Base-by-base conservation (phyloP, 1,140 invertebrate species). In the Drosophila carrolli region DNA sequence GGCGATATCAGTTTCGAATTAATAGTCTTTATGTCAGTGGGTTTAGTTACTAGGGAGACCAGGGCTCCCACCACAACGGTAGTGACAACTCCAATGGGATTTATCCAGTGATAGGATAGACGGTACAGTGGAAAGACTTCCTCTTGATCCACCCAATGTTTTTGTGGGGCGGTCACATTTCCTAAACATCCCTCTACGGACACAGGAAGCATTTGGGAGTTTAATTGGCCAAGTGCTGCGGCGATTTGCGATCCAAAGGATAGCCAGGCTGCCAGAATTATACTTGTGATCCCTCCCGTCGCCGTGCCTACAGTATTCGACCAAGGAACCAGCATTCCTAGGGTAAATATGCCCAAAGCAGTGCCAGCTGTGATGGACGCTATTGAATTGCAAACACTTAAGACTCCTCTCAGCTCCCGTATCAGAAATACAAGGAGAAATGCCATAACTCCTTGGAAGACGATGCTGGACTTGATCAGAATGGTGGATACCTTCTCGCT, bases 251-350 rank as follows among this genome's bases (percentile, higher is more conserved):
- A 93, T 29, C 95, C 95, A 50, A 95, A 91, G 0, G 94, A 93
- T 27, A 94, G 91, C 79, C 93, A 93, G 11, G 93, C 94, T 1
- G 95, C 93, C 10, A 94, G 85, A 2, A 95, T 23, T 0, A 94
- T 93, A 10, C 94, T 94, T 1, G 93, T 92, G 4, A 94, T 70
- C 4, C 93, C 94, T 1, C 95, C 95, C 13, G 92, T 92, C 0
- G 94, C 81, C 2, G 94, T 94, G 2, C 95, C 96, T 38, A 94
- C 94, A 2, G 94, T 94, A 82, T 97, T 97, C 11, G 96, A 94
- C 95, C 96, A 97, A 10, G 96, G 97, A 75, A 97, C 94, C 41
- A 96, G 93, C 94, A 98, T 97, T 61, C 97, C 97, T 7, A 98
- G 93, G 0, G 96, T 96, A 90, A 98, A 98, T 13, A 98, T 93